These are phyloP conservation scores for Leptodactylus fuscus DNA, from an alignment of 2,113 vertebrate genomes.

Conservation along the genomic window DNA sequence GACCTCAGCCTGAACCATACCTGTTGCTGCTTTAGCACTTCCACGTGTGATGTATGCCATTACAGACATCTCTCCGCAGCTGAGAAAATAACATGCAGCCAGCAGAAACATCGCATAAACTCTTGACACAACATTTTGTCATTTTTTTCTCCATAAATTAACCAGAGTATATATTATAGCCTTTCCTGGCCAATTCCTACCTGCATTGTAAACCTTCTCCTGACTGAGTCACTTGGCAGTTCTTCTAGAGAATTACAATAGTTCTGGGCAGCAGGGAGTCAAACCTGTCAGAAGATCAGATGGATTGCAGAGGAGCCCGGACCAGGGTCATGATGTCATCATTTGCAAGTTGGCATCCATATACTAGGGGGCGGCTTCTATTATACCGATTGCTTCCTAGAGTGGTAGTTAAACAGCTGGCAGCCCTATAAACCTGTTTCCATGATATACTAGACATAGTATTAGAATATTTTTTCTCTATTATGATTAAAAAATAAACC, in stretches of 20 bases:
- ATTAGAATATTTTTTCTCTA: background rate
- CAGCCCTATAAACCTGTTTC: constrained; percentile 23
- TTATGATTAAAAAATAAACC: background rate
- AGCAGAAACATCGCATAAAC: constrained; percentile 48
- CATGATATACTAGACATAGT: constrained; percentile 2
- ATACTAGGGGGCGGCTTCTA: background rate
- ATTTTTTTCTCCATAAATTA: constrained; percentile 53
- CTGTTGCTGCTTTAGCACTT: constrained; percentile 34
- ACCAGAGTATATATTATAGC: constrained; percentile 50
- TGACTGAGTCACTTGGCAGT: constrained; percentile 47
- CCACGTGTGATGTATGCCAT: constrained; percentile 41
- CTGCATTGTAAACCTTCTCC: constrained; percentile 48
- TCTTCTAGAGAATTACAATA: constrained; percentile 40
- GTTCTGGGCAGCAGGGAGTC: constrained; percentile 46
- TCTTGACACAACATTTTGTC: constrained; percentile 49
- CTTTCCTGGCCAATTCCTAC: constrained; percentile 55
- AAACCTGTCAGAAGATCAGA: constrained; percentile 30
- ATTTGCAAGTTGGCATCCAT: background rate
- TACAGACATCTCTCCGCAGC: constrained; percentile 47
- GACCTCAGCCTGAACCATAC: background rate
- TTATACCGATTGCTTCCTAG: constrained; percentile 16
- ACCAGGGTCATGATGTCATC: constrained; percentile 28
- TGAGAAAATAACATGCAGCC: constrained; percentile 42
- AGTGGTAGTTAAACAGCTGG: constrained; percentile 43
- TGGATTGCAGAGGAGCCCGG: constrained; percentile 37